Evolutionary conservation across 2,113 vertebrate genomes (phyloP), one percentile per base, ranked within the genome.

Genomic region (Jaculus jaculus): DNA sequence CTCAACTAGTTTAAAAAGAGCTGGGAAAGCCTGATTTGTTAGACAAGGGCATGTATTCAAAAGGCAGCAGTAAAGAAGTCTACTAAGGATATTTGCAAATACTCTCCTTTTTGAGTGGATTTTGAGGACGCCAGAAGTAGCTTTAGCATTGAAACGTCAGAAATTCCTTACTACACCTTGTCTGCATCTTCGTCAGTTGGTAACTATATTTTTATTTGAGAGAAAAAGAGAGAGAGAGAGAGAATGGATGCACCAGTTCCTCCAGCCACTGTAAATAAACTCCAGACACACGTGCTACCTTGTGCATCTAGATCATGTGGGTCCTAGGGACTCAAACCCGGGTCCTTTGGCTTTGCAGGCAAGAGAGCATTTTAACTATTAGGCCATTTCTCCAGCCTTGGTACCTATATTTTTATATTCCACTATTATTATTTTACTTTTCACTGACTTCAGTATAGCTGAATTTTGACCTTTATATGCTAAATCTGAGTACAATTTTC

Each of bases 1-100:
- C 98, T 97, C 97, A 96, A 95, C 97, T 97, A 97, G 96, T 82
- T 98, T 95, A 96, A 94, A 92, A 95, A 97, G 69, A 96, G 87
- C 91, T 12, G 92, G 58, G 69, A 94, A 95, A 97, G 85, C 92
- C 91, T 91, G 81, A 87, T 96, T 95, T 94, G 97, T 74, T 96
- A 95, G 87, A 85, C 91, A 94, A 80, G 88, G 66, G 93, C 92
- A 95, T 97, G 95, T 97, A 96, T 97, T 97, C 96, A 98, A 97
- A 96, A 97, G 97, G 96, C 81, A 95, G 58, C 23, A 71, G 34
- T 4, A 63, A 79, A 74, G 84, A 93, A 85, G 78, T 16, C 66
- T 71, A 51, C 26, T 32, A 54, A 91, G 61, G 18, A 16, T 79
- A 88, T 66, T 37, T 80, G 85, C 9, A 28, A 82, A 68, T 72